Base-by-base conservation (phyloP, 2,888 invertebrate genomes). In the Pyrrhia umbra region DNA sequence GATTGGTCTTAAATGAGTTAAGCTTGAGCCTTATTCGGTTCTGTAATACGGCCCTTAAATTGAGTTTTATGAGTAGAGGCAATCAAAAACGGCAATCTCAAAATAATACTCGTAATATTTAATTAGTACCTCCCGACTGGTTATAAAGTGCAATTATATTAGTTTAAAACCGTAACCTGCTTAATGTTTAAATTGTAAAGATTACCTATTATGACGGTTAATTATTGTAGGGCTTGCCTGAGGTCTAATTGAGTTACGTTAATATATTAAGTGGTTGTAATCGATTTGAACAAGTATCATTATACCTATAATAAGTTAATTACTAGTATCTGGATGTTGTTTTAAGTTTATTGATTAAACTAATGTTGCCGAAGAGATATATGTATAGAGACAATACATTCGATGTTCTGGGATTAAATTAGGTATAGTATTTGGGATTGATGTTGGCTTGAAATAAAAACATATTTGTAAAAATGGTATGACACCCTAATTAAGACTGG, bases 101-200 rank as follows among this genome's bases (percentile, higher is more conserved):
- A 2, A 66, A 15, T 34, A 52, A 45, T 23, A 42, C n/a, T n/a
- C n/a, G n/a, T 30, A 34, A 51, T 46, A 39, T 27, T 27, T 37
- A 51, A 51, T 55, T 46, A 55, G 6, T 13, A 23, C 16, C 18
- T 49, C 15, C 18, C 9, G 2, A 25, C 18, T 21, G n/a, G 15
- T 18, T 42, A 51, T 47, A 51, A 55, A 68, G 37, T 9, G 37
- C 30, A 52, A 62, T 52, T 56, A 62, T 23, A 30, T 69, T 61
- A 15, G 23, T 47, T 43, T 34, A 52, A 57, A 21, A 45, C 51
- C 62, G 30, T 69, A 43, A 23, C 47, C 15, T 18, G 34, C 2
- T 47, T 46, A 27, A 30, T 61, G 18, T 46, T 51, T 51, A 42
- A 61, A 47, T 55, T 50, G 45, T 27, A 46, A 50, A 68, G 40